Conservation (phyloP, 2,888 invertebrate genomes). For the Sussaba pulchella region DNA sequence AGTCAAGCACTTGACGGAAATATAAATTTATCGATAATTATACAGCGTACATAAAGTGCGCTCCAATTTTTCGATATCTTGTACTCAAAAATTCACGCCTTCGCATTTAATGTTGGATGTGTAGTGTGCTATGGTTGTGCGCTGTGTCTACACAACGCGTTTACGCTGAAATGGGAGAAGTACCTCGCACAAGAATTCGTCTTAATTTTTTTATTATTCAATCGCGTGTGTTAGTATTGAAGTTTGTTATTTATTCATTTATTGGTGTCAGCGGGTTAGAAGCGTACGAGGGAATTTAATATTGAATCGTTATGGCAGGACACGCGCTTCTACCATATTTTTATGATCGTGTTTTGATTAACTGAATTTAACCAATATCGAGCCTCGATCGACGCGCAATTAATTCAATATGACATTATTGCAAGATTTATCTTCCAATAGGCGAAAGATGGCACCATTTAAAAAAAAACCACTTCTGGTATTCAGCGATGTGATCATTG, state of each 20-base stretch:
- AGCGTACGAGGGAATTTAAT: conserved; percentile 20
- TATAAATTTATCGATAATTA: conserved; percentile 19
- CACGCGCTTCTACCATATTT: background rate
- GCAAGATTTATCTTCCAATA: too few relatives aligned
- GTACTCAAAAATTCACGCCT: conserved; percentile 45
- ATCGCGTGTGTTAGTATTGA: conserved; percentile 12
- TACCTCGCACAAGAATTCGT: conserved; percentile 11
- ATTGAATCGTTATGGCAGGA: conserved; percentile 6
- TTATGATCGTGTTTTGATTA: conserved; percentile 1
- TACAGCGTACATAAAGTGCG: conserved; percentile 31
- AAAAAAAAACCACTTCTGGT: background rate
- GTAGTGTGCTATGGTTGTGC: conserved; percentile 56
- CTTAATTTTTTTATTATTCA: conserved; percentile 2
- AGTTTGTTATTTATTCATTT: background rate
- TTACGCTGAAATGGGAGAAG: conserved; percentile 22
- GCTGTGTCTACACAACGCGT: conserved; percentile 48
- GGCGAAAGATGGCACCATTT: background rate
- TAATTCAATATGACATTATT: background rate
- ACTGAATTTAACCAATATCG: conserved; percentile 4
- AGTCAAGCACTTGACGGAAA: conserved; percentile 49
- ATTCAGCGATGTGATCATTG: too few relatives aligned
- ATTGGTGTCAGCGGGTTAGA: conserved; percentile 10
- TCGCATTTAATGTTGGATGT: conserved; percentile 59
- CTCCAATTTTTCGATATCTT: conserved; percentile 49
- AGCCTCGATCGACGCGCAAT: background rate